phyloP scores from a whole-genome alignment of 2,113 vertebrate species.

The Cochlearius cochlearius region DNA sequence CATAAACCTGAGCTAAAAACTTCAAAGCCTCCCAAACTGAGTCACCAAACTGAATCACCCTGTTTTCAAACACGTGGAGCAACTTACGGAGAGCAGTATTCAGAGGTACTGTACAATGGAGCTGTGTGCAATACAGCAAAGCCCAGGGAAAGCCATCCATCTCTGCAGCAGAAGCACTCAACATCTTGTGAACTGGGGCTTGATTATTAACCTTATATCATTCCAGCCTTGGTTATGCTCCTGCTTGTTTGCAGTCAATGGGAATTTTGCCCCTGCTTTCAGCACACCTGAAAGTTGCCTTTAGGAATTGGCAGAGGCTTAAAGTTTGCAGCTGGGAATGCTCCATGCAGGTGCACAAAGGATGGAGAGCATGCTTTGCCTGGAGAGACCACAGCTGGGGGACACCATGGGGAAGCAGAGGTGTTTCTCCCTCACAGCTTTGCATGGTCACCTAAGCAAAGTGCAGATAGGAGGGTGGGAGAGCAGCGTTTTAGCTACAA shows the following conservation, averaged over 20 bases:
- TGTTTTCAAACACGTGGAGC: neutral
- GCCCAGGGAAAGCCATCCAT: neutral
- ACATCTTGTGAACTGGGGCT: neutral
- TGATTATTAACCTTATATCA: neutral
- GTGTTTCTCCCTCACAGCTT: neutral
- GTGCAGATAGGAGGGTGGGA: neutral
- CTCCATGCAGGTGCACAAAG: neutral
- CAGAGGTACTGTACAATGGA: neutral
- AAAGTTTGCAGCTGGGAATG: neutral
- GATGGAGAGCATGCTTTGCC: neutral
- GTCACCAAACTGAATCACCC: neutral
- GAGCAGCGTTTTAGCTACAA: neutral
- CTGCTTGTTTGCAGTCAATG: accelerated
- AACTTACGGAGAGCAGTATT: neutral
- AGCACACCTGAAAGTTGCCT: neutral
- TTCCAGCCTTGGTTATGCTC: neutral
- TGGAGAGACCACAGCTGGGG: neutral
- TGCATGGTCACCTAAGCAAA: neutral
- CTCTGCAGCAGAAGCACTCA: neutral
- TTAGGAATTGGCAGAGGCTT: neutral
- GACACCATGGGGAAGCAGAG: neutral
- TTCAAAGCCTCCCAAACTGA: constrained; percentile 14
- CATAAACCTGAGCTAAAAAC: constrained; percentile 21
- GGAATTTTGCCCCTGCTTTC: neutral
- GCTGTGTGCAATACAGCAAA: neutral